Base-by-base conservation (phyloP, 2,888 invertebrate species). In the Uloborus plumipes region DNA sequence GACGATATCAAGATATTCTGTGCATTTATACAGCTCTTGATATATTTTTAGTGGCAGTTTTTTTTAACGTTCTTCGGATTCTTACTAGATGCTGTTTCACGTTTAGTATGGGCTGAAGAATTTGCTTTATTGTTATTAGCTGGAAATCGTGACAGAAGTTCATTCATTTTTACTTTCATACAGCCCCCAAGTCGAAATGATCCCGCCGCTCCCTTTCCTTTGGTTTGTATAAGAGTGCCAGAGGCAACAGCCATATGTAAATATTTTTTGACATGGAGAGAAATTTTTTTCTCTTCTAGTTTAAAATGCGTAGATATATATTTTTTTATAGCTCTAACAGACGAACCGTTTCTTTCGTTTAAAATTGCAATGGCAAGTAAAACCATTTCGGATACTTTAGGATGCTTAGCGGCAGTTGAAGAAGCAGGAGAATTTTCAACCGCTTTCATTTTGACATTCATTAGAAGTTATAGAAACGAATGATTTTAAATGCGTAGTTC, bases 311-410 rank as follows among this genome's bases (percentile, higher is more conserved):
- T 89, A 16, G 90, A 88, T 62, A 93, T 91, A 88, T 92, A 93
- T 87, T 93, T 93, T 87, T 92, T 93, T 87, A 93, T 92, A 0
- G 91, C 91, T 73, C 87, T 87, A 16, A 89, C 85, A 0, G 92
- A 92, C 0, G 92, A 92, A 49, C 93, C 93, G 79, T 91, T 91
- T 55, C 91, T 90, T 86, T 89, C 89, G 74, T 87, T 87, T 64
- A 88, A 79, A 20, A 80, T 86, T 20, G 83, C 85, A 85, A 89
- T 87, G 2, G 93, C 92, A 53, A 88, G 89, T 85, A 89, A 91
- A 0, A 93, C 92, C 92, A 93, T 92, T 55, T 89, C 89, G 1
- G 90, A 87, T 0, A 90, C 90, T 20, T 89, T 89, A 0, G 92
- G 92, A 87, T 91, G 91, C 59, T 70, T 80, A 47, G 9, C 65